Percentiles rank a stretch among this genome's conserved stretches.
These are phyloP conservation scores for Ceratosolen fusciceps DNA, from an alignment of 1,140 invertebrate genomes.

Conservation along the genomic window DNA sequence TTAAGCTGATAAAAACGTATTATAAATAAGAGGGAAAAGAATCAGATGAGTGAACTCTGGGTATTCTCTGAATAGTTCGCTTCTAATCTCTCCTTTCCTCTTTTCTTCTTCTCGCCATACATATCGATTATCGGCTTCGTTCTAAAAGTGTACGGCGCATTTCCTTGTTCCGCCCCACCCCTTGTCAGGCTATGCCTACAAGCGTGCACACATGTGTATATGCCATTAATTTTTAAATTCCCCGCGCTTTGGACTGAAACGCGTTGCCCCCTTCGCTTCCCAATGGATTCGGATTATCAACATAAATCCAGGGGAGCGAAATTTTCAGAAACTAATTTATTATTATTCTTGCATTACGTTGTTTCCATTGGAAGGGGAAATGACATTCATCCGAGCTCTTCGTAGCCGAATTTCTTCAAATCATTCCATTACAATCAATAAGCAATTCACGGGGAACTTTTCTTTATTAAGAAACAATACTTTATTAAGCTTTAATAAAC, in stretches of 20 bases:
- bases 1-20: neutral
- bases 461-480: no score
- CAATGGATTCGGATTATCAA: neutral
- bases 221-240: neutral
- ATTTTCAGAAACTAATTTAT: neutral
- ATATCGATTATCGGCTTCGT: conserved; percentile 40
- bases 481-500: no score
- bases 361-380: no score
- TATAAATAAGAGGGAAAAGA: neutral
- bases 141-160: conserved; percentile 31
- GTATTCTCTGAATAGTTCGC: neutral
- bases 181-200: neutral
- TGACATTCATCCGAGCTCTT: no score
- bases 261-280: neutral
- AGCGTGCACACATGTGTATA: neutral
- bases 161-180: neutral
- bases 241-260: neutral
- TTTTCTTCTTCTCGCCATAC: conserved; percentile 18
- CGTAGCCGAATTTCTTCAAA: no score
- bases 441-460: no score
- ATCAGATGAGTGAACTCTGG: neutral
- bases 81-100: neutral
- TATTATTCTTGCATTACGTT: neutral
- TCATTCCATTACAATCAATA: no score
- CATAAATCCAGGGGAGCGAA: neutral